Evolutionary conservation across 1,140 invertebrate genomes (phyloP).

Genomic region (Dinoponera quadriceps): DNA sequence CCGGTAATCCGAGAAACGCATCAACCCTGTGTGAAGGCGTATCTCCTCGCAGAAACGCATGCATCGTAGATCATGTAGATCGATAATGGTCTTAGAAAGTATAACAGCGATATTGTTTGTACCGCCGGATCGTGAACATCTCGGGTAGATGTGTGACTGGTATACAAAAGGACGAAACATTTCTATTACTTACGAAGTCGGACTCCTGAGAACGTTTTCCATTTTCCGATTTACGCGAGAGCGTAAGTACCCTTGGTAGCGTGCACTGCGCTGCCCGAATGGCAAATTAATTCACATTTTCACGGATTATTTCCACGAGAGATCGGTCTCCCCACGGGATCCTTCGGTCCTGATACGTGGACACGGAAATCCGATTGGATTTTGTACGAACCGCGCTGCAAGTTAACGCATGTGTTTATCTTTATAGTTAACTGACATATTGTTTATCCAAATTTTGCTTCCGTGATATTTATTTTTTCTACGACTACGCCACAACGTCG

Average conservation of each 20-base stretch:
- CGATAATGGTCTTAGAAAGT: slow-evolving; percentile 52
- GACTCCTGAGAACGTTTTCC: slow-evolving; percentile 13
- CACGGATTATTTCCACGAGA: background rate
- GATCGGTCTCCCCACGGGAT: too few relatives aligned
- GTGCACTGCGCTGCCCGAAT: background rate
- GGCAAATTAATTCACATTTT: background rate
- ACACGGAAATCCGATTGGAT: too few relatives aligned
- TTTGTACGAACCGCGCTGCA: too few relatives aligned
- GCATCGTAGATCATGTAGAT: slow-evolving; percentile 23
- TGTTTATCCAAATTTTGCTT: too few relatives aligned
- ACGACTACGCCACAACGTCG: too few relatives aligned
- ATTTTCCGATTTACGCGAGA: background rate
- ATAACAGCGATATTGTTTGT: slow-evolving; percentile 34
- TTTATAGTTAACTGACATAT: too few relatives aligned
- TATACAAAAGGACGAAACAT: slow-evolving; percentile 24
- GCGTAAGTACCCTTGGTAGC: background rate
- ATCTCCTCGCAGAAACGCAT: slow-evolving; percentile 24
- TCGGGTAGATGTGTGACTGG: slow-evolving; percentile 7
- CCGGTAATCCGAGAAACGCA: slow-evolving; percentile 17
- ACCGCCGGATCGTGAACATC: slow-evolving; percentile 20
- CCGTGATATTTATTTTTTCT: too few relatives aligned
- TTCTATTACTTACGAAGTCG: slow-evolving; percentile 29
- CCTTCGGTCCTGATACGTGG: too few relatives aligned
- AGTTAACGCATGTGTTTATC: too few relatives aligned
- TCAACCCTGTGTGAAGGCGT: slow-evolving; percentile 13